These are phyloP conservation scores for Pandemis heparana DNA, from an alignment of 2,888 invertebrate species.

Conservation along the genomic window DNA sequence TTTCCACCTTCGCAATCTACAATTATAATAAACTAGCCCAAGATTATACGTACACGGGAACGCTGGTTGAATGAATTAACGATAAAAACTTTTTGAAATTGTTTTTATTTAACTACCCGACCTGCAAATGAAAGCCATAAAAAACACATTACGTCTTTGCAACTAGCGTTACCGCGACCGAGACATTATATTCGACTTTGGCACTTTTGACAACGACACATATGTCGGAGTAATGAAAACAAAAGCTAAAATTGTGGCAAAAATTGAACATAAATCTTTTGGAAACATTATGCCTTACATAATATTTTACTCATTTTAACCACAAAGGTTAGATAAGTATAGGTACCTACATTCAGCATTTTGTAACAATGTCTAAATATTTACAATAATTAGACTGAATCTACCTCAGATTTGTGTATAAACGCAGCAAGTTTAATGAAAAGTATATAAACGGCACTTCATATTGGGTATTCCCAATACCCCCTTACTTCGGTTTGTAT, in stretches of 20 bases:
- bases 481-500: slow-evolving; percentile 27
- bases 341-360: neutral
- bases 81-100: slow-evolving; percentile 26
- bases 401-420: neutral
- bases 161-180: slow-evolving; percentile 7
- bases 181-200: slow-evolving; percentile 13
- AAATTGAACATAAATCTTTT: neutral
- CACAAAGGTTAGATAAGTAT: neutral
- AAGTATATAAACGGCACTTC: neutral
- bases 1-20: slow-evolving; percentile 65
- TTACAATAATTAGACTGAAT: neutral
- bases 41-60: slow-evolving; percentile 63
- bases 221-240: slow-evolving; percentile 28
- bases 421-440: neutral
- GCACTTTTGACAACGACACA: slow-evolving; percentile 16
- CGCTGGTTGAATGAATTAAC: slow-evolving; percentile 52
- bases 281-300: neutral
- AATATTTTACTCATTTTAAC: neutral
- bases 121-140: slow-evolving; percentile 28
- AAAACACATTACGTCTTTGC: slow-evolving; percentile 3
- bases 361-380: neutral
- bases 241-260: slow-evolving; percentile 5
- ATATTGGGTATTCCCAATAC: neutral
- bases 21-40: slow-evolving; percentile 75
- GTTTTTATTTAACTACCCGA: slow-evolving; percentile 19